Base-by-base conservation (phyloP, 2,888 invertebrate genomes). In the Nebria salina region DNA sequence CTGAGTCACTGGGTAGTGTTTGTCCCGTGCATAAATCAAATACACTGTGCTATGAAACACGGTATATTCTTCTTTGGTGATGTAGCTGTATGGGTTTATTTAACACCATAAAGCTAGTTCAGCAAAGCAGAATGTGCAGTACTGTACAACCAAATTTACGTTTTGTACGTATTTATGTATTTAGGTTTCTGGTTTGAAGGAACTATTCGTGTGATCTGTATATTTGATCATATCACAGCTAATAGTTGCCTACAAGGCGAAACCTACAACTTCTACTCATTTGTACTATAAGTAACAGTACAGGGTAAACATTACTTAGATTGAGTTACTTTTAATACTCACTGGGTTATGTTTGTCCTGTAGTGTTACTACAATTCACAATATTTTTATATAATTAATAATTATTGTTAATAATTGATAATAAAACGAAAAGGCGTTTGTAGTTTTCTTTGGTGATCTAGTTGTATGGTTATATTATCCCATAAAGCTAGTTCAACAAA, bases 401-500 rank as follows among this genome's bases (percentile, higher is more conserved):
- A n/a, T n/a, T n/a, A n/a, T n/a, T n/a, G n/a, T n/a, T n/a, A n/a
- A n/a, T n/a, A 8, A 2, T 1, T n/a, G 15, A 65, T 1, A 65
- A 4, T 2, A 65, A 65, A 65, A 66, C 13, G n/a, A 54, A 66
- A 77, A 76, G 88, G 88, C 87, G 86, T 86, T 85, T 86, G 86
- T 88, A 89, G 89, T 89, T 88, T 89, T 88, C 89, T 89, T 89
- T 89, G 89, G 88, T 89, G 89, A 88, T 88, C 88, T 89, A 89
- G 89, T 88, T 89, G 88, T 89, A 89, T 89, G 88, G 88, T 86
- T 87, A 85, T 85, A 86, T 84, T 84, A 86, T 86, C 84, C 89
- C 88, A 89, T 89, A 89, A 88, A 89, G 88, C 89, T 89, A 88
- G 89, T 88, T 89, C 89, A 89, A 88, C 89, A 88, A 89, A 89